Conservation (phyloP, 2,888 invertebrate species). For the Phengaris arion region DNA sequence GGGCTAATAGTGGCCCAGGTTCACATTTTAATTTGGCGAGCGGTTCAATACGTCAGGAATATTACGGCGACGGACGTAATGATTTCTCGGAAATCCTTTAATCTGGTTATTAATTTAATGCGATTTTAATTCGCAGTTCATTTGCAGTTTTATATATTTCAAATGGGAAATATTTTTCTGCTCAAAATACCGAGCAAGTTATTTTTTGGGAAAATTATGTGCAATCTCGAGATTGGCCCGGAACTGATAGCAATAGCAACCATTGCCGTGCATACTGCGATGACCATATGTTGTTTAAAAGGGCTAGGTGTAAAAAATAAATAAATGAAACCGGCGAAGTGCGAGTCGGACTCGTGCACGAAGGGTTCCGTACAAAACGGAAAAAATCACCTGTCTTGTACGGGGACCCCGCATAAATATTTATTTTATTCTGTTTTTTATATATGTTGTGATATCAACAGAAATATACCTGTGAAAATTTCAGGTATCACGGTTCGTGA, state of each 20-base stretch:
- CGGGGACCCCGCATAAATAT: too few relatives aligned
- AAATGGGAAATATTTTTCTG: neutral
- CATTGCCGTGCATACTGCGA: neutral
- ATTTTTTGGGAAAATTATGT: neutral
- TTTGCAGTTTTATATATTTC: constrained; percentile 6
- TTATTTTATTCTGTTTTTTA: too few relatives aligned
- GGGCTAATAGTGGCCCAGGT: constrained; percentile 29
- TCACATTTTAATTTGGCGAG: constrained; percentile 35
- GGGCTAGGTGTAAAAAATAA: neutral
- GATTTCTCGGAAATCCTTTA: constrained; percentile 16
- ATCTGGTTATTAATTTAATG: constrained; percentile 23
- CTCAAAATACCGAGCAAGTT: neutral
- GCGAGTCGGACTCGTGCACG: too few relatives aligned
- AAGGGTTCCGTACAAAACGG: too few relatives aligned
- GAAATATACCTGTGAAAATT: too few relatives aligned
- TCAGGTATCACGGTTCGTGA: too few relatives aligned
- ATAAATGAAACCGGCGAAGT: too few relatives aligned
- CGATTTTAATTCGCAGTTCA: constrained; percentile 21
- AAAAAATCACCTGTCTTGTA: too few relatives aligned
- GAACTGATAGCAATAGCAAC: neutral
- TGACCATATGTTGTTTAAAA: neutral
- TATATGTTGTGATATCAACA: too few relatives aligned
- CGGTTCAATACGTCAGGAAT: constrained; percentile 34
- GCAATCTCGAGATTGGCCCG: neutral
- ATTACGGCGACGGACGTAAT: constrained; percentile 12